phyloP scores from a whole-genome alignment of 1,140 invertebrate species.

The Drosophila jambulina region DNA sequence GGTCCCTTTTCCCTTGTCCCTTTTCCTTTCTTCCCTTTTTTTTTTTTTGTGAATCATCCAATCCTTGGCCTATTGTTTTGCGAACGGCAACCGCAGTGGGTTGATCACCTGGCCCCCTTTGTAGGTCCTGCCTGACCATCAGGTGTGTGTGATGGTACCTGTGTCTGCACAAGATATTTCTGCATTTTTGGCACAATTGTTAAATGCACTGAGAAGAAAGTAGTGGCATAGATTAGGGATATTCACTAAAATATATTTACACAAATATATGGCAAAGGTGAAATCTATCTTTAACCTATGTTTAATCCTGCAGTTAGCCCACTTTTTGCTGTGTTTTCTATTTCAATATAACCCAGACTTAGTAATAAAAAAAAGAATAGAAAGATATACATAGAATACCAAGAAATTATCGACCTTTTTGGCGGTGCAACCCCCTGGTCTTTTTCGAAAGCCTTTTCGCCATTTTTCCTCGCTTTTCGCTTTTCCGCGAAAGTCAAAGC shows the following conservation, averaged over 20 bases:
- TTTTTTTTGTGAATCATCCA: slow-evolving; percentile 6
- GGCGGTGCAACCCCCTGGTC: slow-evolving; percentile 1
- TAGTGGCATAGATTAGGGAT: no score
- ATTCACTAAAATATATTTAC: not conserved
- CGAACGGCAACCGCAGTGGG: slow-evolving; percentile 34
- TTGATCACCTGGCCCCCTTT: not conserved
- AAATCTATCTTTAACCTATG: not conserved
- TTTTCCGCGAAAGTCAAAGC: slow-evolving; percentile 27
- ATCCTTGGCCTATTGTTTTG: slow-evolving; percentile 59
- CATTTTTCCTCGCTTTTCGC: not conserved
- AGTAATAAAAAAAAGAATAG: no score
- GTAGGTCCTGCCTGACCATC: not conserved
- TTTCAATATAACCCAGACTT: not conserved
- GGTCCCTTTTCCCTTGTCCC: not conserved
- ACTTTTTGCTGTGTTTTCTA: not conserved
- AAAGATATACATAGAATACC: not conserved
- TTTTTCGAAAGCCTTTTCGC: slow-evolving; percentile 15
- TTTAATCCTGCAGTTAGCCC: not conserved
- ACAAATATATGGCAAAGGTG: not conserved
- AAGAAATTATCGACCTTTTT: not conserved
- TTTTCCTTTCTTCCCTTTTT: not conserved
- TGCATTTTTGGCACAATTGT: slow-evolving; percentile 3
- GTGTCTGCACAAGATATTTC: not conserved
- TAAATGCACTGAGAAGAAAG: not conserved
- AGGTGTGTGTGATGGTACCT: not conserved